Base-by-base conservation (phyloP, 1,140 invertebrate species). In the Pseudomyrmex flavicornis region DNA sequence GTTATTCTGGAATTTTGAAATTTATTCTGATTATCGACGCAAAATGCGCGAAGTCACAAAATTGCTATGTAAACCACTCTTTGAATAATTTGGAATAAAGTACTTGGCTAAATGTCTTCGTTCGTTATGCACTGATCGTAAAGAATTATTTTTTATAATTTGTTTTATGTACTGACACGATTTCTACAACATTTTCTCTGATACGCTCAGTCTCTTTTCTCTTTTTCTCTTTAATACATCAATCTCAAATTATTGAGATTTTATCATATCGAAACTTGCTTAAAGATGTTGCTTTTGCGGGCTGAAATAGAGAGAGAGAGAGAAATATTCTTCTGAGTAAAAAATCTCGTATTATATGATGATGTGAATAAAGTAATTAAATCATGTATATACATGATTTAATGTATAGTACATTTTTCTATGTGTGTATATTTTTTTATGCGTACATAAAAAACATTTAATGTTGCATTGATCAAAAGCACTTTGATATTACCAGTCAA, bases 351-450 rank as follows among this genome's bases (percentile, higher is more conserved):
- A 10, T 59, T 17, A 22, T 46, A 46, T 62, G 13, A 15, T 20
- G 17, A 17, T 62, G 46, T 74, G 8, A 50, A 61, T 15, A 48
- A 59, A 46, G 54, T 48, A 48, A 61, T 74, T 62, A 74, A 74
- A n/a, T 62, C 7, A 56, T 22, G 10, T 46, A 44, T 17, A 17
- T 17, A 17, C 17, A 17, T 17, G 17, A 17, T 17, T 17, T 17
- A 17, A 17, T 17, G 17, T 46, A 59, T 59, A 22, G 58, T 20
- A 12, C 5, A 35, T 35, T 35, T 35, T 26, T 35, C 5, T 35
- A 5, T 4, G 26, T 26, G 26, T 26, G 22, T 26, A 26, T 3
- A 26, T 17, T 26, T 26, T 26, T 26, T 26, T 26, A 26, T 1
- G 26, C 5, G 35, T 35, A 35, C 35, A 5, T 35, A 35, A 35